A percentile compares a stretch with the other conserved stretches of the same genome.
Evolutionary conservation across 1,140 invertebrate species (phyloP).

Genomic region (Zophobas atratus): DNA sequence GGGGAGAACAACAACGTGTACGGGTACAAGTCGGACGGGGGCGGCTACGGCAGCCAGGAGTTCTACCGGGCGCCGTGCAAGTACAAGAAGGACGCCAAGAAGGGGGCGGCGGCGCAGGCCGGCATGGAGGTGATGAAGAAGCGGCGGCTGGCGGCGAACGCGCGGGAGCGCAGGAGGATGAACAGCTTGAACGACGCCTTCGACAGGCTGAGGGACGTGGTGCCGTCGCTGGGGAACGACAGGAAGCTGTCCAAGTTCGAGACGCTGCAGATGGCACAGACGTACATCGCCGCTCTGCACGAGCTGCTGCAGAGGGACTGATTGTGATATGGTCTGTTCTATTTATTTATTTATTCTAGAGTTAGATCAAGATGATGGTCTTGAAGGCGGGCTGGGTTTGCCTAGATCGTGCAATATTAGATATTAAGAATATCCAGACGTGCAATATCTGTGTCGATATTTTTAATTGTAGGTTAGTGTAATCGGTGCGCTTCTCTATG

Average conservation of each 20-base stretch:
- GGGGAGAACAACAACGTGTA: conserved; percentile 66
- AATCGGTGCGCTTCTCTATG: neutral
- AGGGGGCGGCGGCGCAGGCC: conserved; percentile 1
- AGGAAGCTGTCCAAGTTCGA: conserved; percentile 87
- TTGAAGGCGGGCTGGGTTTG: conserved; percentile 27
- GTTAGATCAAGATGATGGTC: conserved; percentile 17
- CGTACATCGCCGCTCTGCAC: conserved; percentile 81
- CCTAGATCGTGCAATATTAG: conserved; percentile 54
- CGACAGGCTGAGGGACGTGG: conserved; percentile 81
- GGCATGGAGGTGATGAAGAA: conserved; percentile 66
- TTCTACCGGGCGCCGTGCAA: conserved; percentile 59
- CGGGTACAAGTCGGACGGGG: conserved; percentile 33
- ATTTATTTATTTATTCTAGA: conserved; percentile 47
- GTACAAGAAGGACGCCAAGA: conserved; percentile 44
- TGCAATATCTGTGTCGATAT: conserved; percentile 56
- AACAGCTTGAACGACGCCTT: conserved; percentile 85
- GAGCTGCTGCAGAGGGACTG: conserved; percentile 71
- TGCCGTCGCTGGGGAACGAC: conserved; percentile 82
- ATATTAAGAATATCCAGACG: conserved; percentile 49
- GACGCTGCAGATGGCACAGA: conserved; percentile 88
- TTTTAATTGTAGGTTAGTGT: conserved; percentile 46
- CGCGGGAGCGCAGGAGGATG: conserved; percentile 81
- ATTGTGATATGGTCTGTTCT: conserved; percentile 30
- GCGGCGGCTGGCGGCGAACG: conserved; percentile 81
- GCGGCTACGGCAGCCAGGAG: conserved; percentile 55